Evolutionary conservation across 2,797 vertebrate genomes (phyloP).

Genomic region (Serranus cabrilla): DNA sequence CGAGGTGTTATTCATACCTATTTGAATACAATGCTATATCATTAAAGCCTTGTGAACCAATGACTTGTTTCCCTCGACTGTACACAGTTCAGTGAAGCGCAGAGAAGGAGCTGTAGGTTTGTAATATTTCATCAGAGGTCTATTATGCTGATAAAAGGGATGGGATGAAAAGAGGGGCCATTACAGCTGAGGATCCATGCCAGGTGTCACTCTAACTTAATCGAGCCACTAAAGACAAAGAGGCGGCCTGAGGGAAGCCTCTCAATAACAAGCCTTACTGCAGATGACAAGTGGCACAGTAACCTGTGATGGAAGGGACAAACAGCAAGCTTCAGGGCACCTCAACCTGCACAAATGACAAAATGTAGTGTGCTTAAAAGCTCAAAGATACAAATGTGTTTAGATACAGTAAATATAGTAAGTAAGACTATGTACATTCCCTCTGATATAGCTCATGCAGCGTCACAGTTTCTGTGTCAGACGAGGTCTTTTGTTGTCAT

Average conservation of each 20-base stretch:
- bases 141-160: constrained; percentile 72
- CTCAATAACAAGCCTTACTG: constrained; percentile 69
- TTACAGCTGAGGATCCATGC: constrained; percentile 64
- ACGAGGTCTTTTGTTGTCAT: constrained; percentile 41
- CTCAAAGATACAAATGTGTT: neutral
- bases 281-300: constrained; percentile 69
- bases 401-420: neutral
- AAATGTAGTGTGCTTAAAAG: constrained; percentile 19
- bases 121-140: constrained; percentile 71
- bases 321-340: constrained; percentile 47
- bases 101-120: constrained; percentile 45
- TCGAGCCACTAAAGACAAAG: constrained; percentile 77
- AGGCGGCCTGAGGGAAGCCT: constrained; percentile 63
- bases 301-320: constrained; percentile 63
- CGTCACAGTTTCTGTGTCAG: constrained; percentile 2
- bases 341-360: constrained; percentile 29
- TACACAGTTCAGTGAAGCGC: constrained; percentile 47
- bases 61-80: constrained; percentile 52
- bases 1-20: constrained; percentile 45
- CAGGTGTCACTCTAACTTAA: constrained; percentile 80
- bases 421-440: neutral
- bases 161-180: constrained; percentile 65
- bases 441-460: constrained; percentile 11
- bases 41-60: constrained; percentile 51
- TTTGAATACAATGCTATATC: constrained; percentile 56